These are phyloP conservation scores for Oostethus manadensis DNA, from an alignment of 2,113 vertebrate genomes.

Conservation along the genomic window DNA sequence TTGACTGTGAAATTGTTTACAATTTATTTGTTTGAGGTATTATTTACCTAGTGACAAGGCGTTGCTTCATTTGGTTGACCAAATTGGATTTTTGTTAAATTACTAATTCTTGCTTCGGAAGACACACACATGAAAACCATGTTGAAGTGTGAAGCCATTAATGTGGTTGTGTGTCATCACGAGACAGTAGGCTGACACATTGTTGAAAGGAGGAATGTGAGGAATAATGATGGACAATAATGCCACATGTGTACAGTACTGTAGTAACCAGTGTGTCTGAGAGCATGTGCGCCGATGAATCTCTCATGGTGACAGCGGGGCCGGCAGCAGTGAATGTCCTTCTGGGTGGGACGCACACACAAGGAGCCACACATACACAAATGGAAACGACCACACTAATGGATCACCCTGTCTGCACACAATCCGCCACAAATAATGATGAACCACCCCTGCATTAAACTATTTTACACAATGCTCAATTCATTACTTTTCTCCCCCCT, in stretches of 20 bases:
- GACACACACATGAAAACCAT: slow-evolving; percentile 4
- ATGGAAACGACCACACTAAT: slow-evolving; percentile 73
- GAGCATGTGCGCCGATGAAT: slow-evolving; percentile 60
- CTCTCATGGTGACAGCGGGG: slow-evolving; percentile 71
- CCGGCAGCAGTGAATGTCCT: slow-evolving; percentile 73
- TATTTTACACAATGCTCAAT: slow-evolving; percentile 77
- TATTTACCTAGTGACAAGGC: not conserved
- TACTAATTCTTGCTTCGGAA: slow-evolving; percentile 6
- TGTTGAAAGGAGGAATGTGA: slow-evolving; percentile 53
- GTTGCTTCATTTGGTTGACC: not conserved
- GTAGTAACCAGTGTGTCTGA: slow-evolving; percentile 25
- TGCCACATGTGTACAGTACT: slow-evolving; percentile 60
- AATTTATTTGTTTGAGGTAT: not conserved
- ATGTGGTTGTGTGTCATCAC: slow-evolving; percentile 31
- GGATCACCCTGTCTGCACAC: slow-evolving; percentile 77
- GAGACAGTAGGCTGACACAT: slow-evolving; percentile 59
- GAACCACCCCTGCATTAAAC: slow-evolving; percentile 77
- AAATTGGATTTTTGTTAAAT: not conserved
- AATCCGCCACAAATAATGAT: slow-evolving; percentile 80
- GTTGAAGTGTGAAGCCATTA: slow-evolving; percentile 19
- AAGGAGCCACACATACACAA: slow-evolving; percentile 52
- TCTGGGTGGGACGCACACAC: slow-evolving; percentile 60
- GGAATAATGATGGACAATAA: slow-evolving; percentile 64
- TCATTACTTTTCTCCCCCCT: slow-evolving; percentile 64
- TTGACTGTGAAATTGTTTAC: not conserved